Conservation (phyloP, 2,888 invertebrate species). For the Drosophila pseudotalamancana region DNA sequence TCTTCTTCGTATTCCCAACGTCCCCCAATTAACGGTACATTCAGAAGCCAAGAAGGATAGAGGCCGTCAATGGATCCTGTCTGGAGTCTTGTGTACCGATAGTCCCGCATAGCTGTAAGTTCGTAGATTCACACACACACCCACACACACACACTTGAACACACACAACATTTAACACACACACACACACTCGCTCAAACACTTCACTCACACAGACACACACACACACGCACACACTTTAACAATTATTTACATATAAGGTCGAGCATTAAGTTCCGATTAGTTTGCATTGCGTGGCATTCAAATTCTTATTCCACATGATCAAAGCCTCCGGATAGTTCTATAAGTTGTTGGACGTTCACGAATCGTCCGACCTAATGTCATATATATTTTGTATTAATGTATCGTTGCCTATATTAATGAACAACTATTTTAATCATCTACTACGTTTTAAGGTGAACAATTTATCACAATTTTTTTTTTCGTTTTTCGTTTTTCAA, state of each 20-base stretch:
- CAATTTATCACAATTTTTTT: neutral
- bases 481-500: neutral
- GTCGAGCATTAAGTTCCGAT: constrained; percentile 15
- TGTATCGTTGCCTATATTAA: constrained; percentile 16
- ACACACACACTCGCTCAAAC: neutral
- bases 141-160: neutral
- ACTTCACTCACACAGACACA: neutral
- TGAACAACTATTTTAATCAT: constrained; percentile 5
- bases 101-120: constrained; percentile 12
- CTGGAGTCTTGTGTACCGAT: neutral
- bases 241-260: constrained; percentile 21
- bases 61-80: neutral
- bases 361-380: neutral
- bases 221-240: neutral
- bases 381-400: constrained; percentile 17
- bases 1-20: constrained; percentile 24
- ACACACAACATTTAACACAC: neutral
- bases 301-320: neutral
- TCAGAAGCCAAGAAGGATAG: neutral
- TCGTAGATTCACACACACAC: neutral
- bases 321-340: constrained; percentile 18
- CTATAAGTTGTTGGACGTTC: constrained; percentile 11
- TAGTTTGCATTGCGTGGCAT: constrained; percentile 4
- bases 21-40: neutral
- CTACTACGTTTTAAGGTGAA: neutral